phyloP scores from a whole-genome alignment of 2,888 invertebrate genomes.

The Leucophenga maculata region DNA sequence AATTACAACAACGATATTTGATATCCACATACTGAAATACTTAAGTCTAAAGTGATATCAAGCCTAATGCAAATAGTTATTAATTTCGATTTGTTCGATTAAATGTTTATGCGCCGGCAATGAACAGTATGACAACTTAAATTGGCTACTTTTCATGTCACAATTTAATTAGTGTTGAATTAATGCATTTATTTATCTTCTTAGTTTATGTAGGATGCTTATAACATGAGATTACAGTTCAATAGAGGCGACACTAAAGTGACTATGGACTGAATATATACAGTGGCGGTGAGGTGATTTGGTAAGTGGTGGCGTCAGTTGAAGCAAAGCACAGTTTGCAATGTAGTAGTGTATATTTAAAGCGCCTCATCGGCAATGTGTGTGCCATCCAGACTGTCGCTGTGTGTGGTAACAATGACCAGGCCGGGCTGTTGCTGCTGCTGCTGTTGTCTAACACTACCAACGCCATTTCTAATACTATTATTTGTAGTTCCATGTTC shows the following conservation, averaged over 20 bases:
- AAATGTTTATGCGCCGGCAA: too few species aligned
- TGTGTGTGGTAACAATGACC: constrained; percentile 58
- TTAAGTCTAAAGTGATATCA: background rate
- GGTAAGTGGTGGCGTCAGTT: background rate
- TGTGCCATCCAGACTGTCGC: constrained; percentile 53
- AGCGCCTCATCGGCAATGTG: constrained; percentile 67
- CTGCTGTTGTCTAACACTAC: constrained; percentile 22
- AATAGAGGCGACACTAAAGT: background rate
- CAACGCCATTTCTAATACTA: constrained; percentile 42
- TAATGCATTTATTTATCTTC: too few species aligned
- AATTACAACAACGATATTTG: constrained; percentile 61
- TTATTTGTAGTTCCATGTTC: constrained; percentile 31
- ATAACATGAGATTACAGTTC: constrained; percentile 17
- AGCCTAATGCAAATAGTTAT: too few species aligned
- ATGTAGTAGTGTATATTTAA: constrained; percentile 45
- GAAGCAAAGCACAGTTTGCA: too few species aligned
- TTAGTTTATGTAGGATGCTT: background rate
- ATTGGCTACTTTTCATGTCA: background rate
- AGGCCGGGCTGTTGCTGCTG: constrained; percentile 34
- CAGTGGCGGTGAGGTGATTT: background rate
- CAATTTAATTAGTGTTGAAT: background rate
- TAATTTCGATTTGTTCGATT: too few species aligned
- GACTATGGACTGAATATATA: background rate
- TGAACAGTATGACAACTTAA: too few species aligned
- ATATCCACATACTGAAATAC: constrained; percentile 60